These are phyloP conservation scores for Glaucomys volans DNA, from an alignment of 2,113 vertebrate species.

Conservation along the genomic window DNA sequence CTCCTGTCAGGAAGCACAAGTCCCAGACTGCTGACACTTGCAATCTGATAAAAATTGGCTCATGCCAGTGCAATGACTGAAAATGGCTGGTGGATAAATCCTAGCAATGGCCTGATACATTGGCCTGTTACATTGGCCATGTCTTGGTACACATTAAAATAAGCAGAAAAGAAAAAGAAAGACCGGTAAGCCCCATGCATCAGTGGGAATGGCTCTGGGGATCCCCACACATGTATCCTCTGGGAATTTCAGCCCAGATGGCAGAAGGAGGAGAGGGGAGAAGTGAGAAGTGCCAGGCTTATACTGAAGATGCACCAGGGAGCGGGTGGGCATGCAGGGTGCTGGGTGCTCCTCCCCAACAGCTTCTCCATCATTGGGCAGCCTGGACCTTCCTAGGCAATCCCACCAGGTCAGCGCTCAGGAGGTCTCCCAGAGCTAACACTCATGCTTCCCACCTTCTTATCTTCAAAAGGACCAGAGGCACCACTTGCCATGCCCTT, in stretches of 20 bases:
- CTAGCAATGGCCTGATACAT: background rate
- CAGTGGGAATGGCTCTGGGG: slow-evolving; percentile 52
- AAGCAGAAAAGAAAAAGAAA: slow-evolving; percentile 58
- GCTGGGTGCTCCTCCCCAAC: background rate
- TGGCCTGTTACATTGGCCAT: no score
- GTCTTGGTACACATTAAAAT: background rate
- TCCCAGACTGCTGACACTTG: background rate
- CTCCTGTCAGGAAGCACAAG: background rate
- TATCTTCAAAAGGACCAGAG: background rate
- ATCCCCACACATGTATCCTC: slow-evolving; percentile 50
- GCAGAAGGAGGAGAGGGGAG: background rate
- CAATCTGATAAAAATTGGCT: background rate
- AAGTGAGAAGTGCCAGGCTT: background rate
- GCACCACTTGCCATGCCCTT: background rate
- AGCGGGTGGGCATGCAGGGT: background rate
- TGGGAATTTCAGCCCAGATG: slow-evolving; percentile 69
- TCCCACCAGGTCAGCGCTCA: background rate
- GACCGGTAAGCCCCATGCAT: slow-evolving; percentile 25
- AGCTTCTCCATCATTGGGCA: background rate
- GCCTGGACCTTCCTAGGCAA: background rate
- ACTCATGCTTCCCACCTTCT: background rate
- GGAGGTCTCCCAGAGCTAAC: background rate
- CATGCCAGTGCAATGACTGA: background rate
- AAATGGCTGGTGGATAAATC: background rate
- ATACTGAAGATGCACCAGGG: background rate